Base-by-base conservation (phyloP, 2,113 vertebrate species). In the Paramisgurnus dabryanus region DNA sequence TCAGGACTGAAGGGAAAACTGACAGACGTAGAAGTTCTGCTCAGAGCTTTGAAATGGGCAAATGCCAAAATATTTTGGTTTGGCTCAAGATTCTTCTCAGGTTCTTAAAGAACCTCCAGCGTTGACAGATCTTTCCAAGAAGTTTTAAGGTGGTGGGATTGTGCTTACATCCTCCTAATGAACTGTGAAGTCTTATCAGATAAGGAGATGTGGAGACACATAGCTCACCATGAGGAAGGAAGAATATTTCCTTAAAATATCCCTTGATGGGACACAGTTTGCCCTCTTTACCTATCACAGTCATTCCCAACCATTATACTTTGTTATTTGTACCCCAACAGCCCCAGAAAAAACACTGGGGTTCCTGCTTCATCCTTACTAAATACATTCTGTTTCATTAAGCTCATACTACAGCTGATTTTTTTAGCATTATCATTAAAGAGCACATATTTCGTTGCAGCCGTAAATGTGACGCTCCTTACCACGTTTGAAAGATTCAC, bases 161-260 rank as follows among this genome's bases (percentile, higher is more conserved):
- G 64, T 86, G 34, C 80, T 89, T 88, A 89, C 87, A 80, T 84
- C 82, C 79, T 41, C 64, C 77, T 92, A 89, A 92, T 89, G 86
- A 87, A 85, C 87, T 87, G 88, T 84, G 90, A 92, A 90, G 89
- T 86, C 82, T 81, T 83, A 93, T 93, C 92, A 91, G 92, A 93
- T 93, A 93, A 91, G 87, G 83, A 83, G 84, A 76, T 47, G 67
- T 83, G 82, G 68, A 64, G 85, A 78, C 83, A 76, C 72, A 82
- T 75, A 71, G 81, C 39, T 80, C 81, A 55, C 41, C 85, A 83
- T 86, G 86, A 81, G 68, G 84, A 89, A 83, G 74, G 55, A 90
- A 86, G 87, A 89, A 88, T 18, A 85, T 83, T 89, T 82, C 83
- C 83, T 87, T 77, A 70, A 80, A 82, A 18, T 18, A n/a, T 5